Evolutionary conservation across 2,113 vertebrate genomes (phyloP).

Genomic region (Catagonus wagneri): DNA sequence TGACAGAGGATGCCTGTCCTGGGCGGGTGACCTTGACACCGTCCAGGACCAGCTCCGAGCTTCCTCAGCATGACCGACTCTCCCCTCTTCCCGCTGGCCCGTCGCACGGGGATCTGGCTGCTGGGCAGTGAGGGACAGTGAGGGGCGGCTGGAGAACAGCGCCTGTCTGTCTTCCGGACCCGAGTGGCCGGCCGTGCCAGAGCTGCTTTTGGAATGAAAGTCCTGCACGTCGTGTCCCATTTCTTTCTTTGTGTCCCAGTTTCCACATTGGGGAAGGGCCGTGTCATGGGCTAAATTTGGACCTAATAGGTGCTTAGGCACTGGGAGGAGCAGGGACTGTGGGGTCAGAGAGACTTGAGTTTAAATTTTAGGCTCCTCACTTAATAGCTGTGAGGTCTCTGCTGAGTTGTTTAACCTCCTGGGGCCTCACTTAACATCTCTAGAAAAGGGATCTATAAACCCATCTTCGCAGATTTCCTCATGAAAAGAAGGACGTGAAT

Average conservation of each 20-base stretch:
- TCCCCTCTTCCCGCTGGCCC: accelerated
- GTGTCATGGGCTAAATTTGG: not conserved
- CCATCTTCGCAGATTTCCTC: not conserved
- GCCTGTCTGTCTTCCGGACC: not conserved
- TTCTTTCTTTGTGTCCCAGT: slow-evolving; percentile 38
- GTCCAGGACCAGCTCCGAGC: not conserved
- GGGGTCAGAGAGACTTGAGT: not conserved
- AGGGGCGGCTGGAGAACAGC: not conserved
- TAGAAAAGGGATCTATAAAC: not conserved
- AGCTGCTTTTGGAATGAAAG: not conserved
- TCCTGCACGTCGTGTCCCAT: not conserved
- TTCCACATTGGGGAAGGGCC: not conserved
- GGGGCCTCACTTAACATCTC: not conserved
- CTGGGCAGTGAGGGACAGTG: not conserved
- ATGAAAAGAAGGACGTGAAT: too few relatives aligned
- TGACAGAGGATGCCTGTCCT: not conserved
- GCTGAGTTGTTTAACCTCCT: not conserved
- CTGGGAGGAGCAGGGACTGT: not conserved
- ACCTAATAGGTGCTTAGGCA: not conserved
- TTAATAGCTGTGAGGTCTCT: not conserved
- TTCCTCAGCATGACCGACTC: not conserved
- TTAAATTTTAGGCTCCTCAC: not conserved
- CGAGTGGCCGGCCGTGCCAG: not conserved
- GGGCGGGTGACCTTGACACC: not conserved
- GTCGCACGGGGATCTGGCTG: not conserved